Evolutionary conservation across 2,888 invertebrate genomes (phyloP).

Genomic region (Eledona agricola): DNA sequence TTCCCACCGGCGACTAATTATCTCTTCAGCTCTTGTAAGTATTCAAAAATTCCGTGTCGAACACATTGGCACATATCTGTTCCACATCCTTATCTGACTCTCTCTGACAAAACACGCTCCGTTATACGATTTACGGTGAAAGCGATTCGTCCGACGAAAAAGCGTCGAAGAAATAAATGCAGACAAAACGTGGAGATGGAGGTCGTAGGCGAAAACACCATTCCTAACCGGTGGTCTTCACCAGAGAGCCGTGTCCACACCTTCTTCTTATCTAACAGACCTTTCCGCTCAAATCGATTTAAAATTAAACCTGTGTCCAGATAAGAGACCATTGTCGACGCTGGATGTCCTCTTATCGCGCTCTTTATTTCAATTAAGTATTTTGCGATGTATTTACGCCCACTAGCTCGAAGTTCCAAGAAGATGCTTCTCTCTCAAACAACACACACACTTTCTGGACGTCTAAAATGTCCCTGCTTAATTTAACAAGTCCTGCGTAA

Average conservation of each 20-base stretch:
- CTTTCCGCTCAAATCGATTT: slow-evolving; percentile 62
- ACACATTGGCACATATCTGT: too few relatives aligned
- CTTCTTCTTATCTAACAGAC: slow-evolving; percentile 57
- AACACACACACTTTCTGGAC: too few relatives aligned
- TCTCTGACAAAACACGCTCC: too few relatives aligned
- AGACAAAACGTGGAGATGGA: not conserved
- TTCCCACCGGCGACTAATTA: too few relatives aligned
- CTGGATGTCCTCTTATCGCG: slow-evolving; percentile 58
- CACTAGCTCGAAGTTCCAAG: too few relatives aligned
- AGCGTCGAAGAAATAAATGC: slow-evolving; percentile 1
- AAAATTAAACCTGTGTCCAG: slow-evolving; percentile 62
- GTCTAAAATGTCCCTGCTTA: too few relatives aligned
- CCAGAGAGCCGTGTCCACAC: slow-evolving; percentile 37
- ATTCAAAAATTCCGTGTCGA: too few relatives aligned
- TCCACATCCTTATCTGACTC: too few relatives aligned
- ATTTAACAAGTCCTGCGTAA: too few relatives aligned
- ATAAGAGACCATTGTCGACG: slow-evolving; percentile 56
- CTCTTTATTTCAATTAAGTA: slow-evolving; percentile 60
- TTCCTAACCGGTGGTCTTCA: slow-evolving; percentile 35
- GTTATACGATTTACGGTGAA: too few relatives aligned
- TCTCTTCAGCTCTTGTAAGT: too few relatives aligned
- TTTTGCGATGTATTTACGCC: slow-evolving; percentile 59
- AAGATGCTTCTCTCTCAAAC: too few relatives aligned
- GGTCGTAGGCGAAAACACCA: slow-evolving; percentile 34
- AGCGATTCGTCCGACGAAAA: not conserved